Base-by-base conservation (phyloP, 1,140 invertebrate genomes). In the Rhynchophorus ferrugineus region DNA sequence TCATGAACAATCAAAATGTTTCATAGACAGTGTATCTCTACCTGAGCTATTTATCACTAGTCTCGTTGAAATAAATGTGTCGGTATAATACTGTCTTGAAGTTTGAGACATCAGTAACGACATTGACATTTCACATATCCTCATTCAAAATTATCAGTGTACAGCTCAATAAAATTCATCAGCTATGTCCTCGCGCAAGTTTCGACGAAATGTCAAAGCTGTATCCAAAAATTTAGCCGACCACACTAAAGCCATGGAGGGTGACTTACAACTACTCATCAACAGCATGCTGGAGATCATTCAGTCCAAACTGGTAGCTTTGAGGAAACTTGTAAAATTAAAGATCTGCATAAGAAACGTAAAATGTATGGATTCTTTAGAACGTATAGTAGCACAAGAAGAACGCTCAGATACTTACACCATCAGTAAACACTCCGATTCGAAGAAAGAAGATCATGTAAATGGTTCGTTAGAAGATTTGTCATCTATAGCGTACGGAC, bases 321-420 rank as follows among this genome's bases (percentile, higher is more conserved):
- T 55, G 21, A 37, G 41, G 19, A 55, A 44, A 48, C 22, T 54
- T 9, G n/a, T 54, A 3, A 47, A 54, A n/a, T 38, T 55, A 9
- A 55, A 55, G 34, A 16, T 55, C 33, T 49, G 41, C 34, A 44
- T 55, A 13, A 49, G 41, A 37, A 35, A 45, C 13, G 41, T 49
- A 11, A 44, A 29, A 36, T 44, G 46, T 18, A n/a, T 49, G 5
- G 29, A 37, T 16, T 11, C 9, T 2, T 24, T 54, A 17, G 36
- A 54, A 3, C 11, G 9, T 17, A 37, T 37, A 3, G 24, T 22
- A 5, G 9, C 3, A 9, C 3, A 36, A 8, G 43, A 51, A 1
- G 49, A 51, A 1, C 36, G 29, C 17, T 39, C 18, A 39, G 36
- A 42, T 13, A 39, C n/a, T 7, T 6, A 35, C 8, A 5, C 21